These are phyloP conservation scores for Austrolebias charrua DNA, from an alignment of 2,797 vertebrate species.

Conservation along the genomic window DNA sequence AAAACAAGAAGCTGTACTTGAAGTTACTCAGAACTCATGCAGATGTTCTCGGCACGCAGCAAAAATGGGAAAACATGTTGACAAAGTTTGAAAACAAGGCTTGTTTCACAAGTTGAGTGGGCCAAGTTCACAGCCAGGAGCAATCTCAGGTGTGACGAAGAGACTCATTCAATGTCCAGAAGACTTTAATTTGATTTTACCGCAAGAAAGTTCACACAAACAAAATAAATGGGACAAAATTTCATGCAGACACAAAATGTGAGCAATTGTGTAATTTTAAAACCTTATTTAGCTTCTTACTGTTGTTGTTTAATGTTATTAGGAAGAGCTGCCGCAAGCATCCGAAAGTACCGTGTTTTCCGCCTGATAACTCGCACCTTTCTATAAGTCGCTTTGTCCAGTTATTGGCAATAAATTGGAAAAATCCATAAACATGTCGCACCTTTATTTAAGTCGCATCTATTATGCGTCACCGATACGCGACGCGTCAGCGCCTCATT, in stretches of 20 bases:
- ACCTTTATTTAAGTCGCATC: too few species aligned
- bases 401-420: too few species aligned
- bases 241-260: neutral
- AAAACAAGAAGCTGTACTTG: conserved; percentile 28
- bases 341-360: too few species aligned
- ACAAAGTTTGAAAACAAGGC: conserved; percentile 9
- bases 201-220: neutral
- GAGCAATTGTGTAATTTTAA: neutral
- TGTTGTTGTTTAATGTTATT: too few species aligned
- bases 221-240: neutral
- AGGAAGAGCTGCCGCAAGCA: too few species aligned
- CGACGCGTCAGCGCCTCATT: too few species aligned
- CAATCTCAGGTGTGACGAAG: neutral
- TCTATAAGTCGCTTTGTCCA: too few species aligned
- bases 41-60: conserved; percentile 14
- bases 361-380: too few species aligned
- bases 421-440: too few species aligned
- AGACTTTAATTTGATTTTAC: neutral
- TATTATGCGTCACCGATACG: too few species aligned
- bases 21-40: conserved; percentile 9
- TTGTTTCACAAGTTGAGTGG: conserved; percentile 41
- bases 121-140: conserved; percentile 17
- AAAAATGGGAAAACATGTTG: conserved; percentile 38
- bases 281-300: neutral
- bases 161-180: too few species aligned